Conservation (phyloP, 1,140 invertebrate species). For the Eufriesea mexicana region DNA sequence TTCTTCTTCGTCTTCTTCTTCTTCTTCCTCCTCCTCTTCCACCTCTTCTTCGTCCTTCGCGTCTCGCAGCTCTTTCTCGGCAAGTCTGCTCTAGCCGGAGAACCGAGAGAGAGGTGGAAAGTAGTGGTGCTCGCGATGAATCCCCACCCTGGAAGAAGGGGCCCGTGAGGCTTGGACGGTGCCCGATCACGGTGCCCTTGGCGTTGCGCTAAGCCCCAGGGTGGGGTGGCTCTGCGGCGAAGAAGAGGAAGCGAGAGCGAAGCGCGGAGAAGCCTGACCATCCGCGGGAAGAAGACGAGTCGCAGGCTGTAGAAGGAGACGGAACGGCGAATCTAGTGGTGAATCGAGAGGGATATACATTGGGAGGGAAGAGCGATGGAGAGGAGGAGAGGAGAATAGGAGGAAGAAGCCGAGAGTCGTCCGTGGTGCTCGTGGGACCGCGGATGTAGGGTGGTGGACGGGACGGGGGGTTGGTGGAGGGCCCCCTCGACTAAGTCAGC, state of each 20-base stretch:
- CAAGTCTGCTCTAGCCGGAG: background rate
- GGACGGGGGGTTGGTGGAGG: constrained; percentile 66
- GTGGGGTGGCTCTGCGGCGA: constrained; percentile 65
- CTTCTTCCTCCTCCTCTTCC: background rate
- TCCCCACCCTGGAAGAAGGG: constrained; percentile 44
- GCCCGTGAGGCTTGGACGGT: constrained; percentile 63
- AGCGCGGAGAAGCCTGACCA: constrained; percentile 16
- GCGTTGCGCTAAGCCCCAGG: constrained; percentile 67
- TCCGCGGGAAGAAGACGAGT: constrained; percentile 36
- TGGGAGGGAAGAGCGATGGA: constrained; percentile 8
- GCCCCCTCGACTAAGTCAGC: constrained; percentile 75
- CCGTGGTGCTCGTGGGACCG: constrained; percentile 58
- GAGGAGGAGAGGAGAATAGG: constrained; percentile 38
- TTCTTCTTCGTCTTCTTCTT: too few relatives aligned
- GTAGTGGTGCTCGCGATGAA: constrained; percentile 44
- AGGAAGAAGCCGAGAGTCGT: constrained; percentile 55
- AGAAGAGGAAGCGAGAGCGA: constrained; percentile 48
- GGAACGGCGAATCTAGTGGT: constrained; percentile 31
- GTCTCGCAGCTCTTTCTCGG: too few relatives aligned
- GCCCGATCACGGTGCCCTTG: constrained; percentile 76
- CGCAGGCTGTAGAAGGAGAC: constrained; percentile 27
- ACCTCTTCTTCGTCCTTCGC: background rate
- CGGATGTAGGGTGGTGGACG: constrained; percentile 62
- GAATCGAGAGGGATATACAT: constrained; percentile 29
- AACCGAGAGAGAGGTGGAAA: constrained; percentile 11